Conservation (phyloP, 2,797 vertebrate genomes). For the Mormyrops attenuatus region DNA sequence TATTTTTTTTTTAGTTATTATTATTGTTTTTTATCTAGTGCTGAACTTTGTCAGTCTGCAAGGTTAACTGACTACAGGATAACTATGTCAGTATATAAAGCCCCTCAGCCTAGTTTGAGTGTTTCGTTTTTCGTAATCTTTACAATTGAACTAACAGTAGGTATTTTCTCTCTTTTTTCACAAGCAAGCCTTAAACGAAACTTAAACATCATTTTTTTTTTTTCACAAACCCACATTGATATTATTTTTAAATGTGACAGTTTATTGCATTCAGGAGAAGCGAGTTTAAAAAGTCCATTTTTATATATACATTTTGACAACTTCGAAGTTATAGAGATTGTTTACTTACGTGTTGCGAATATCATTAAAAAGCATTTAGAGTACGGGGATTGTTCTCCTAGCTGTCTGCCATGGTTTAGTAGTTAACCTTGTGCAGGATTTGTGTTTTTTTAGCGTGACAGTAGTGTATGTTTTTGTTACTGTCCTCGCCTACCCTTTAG, state of each 20-base stretch:
- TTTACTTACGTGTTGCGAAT: slow-evolving; percentile 80
- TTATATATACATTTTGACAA: slow-evolving; percentile 82
- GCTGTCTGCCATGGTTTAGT: slow-evolving; percentile 78
- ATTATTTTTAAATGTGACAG: slow-evolving; percentile 71
- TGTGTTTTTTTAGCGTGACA: slow-evolving; percentile 73
- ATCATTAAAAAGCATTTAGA: slow-evolving; percentile 62
- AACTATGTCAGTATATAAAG: slow-evolving; percentile 50
- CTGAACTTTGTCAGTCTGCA: slow-evolving; percentile 60
- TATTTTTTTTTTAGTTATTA: slow-evolving; percentile 77
- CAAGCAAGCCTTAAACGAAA: slow-evolving; percentile 82
- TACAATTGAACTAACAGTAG: slow-evolving; percentile 52
- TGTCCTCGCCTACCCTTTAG: slow-evolving; percentile 73
- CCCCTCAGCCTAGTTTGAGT: slow-evolving; percentile 38
- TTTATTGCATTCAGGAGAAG: slow-evolving; percentile 71
- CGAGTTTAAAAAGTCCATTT: slow-evolving; percentile 71
- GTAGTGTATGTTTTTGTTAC: slow-evolving; percentile 62
- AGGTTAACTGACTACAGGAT: slow-evolving; percentile 32
- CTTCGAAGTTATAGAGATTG: slow-evolving; percentile 81
- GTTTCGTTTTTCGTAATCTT: slow-evolving; percentile 63
- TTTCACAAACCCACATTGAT: slow-evolving; percentile 72
- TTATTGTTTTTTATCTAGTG: slow-evolving; percentile 64
- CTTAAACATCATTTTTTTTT: slow-evolving; percentile 62
- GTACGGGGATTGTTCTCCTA: slow-evolving; percentile 71
- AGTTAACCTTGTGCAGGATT: slow-evolving; percentile 76
- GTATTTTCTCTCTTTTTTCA: slow-evolving; percentile 69